Conservation (phyloP, 2,888 invertebrate species). For the Diarsia dahlii region DNA sequence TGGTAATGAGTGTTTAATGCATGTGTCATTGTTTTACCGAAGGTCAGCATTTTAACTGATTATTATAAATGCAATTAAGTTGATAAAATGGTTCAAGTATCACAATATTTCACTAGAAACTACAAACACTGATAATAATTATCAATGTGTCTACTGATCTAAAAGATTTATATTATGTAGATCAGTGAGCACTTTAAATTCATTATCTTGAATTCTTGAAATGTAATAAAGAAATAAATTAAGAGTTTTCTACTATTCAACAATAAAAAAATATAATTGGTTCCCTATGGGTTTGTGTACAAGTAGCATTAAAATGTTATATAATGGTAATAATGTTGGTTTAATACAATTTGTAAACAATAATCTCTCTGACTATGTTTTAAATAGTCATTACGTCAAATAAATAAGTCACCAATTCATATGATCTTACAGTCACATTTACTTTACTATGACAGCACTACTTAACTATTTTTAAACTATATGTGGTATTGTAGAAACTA, state of each 20-base stretch:
- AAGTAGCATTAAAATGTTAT: not conserved
- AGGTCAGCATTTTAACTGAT: constrained; percentile 31
- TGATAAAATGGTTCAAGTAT: constrained; percentile 22
- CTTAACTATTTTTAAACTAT: not conserved
- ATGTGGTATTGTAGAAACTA: not conserved
- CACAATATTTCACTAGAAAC: constrained; percentile 26
- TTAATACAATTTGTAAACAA: not conserved
- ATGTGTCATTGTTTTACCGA: constrained; percentile 1
- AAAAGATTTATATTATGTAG: constrained; percentile 27
- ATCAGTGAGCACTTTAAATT: constrained; percentile 10
- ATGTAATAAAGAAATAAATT: too few species aligned
- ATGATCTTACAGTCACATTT: not conserved
- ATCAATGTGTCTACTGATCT: constrained; percentile 34
- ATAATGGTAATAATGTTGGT: not conserved
- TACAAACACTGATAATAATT: constrained; percentile 27
- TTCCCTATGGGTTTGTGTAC: not conserved
- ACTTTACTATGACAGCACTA: not conserved
- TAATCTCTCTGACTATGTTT: not conserved
- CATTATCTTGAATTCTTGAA: not conserved
- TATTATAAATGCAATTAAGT: constrained; percentile 43
- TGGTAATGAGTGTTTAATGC: not conserved
- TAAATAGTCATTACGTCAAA: not conserved
- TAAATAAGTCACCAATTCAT: not conserved
- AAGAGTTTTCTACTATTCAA: not conserved
- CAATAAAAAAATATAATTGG: not conserved